Percentiles rank a stretch among this genome's conserved stretches.
Conservation (phyloP, 2,888 invertebrate genomes). For the Stenolophus ochropezus region DNA sequence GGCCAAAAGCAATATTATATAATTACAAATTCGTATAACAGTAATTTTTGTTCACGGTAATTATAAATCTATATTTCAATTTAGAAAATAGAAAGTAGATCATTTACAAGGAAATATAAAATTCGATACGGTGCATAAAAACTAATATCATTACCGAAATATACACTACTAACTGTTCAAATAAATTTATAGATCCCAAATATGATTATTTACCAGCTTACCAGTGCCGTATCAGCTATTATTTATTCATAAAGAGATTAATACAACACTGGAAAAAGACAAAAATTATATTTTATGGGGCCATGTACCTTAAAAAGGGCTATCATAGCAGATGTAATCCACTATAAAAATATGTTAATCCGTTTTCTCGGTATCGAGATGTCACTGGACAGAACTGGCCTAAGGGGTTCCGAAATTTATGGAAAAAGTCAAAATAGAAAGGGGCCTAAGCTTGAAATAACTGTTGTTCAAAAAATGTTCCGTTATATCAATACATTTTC, state of each 20-base stretch:
- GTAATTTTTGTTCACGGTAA: conserved; percentile 12
- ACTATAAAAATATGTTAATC: conserved; percentile 59
- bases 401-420: conserved; percentile 27
- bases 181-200: conserved; percentile 11
- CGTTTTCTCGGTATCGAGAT: conserved; percentile 42
- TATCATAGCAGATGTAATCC: conserved; percentile 37
- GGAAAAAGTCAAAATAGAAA: conserved; percentile 26
- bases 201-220: conserved; percentile 35
- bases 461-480: conserved; percentile 4
- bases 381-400: neutral
- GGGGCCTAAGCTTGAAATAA: neutral
- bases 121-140: conserved; percentile 23
- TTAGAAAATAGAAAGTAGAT: conserved; percentile 20
- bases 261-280: conserved; percentile 43
- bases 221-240: conserved; percentile 37
- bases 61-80: conserved; percentile 35
- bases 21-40: conserved; percentile 28
- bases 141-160: conserved; percentile 21
- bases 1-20: conserved; percentile 8
- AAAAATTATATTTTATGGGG: conserved; percentile 48
- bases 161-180: conserved; percentile 14
- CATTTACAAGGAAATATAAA: conserved; percentile 37
- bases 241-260: conserved; percentile 48
- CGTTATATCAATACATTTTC: conserved; percentile 2
- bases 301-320: conserved; percentile 39